These are phyloP conservation scores for Subanguina moxae DNA, from an alignment of 1,140 invertebrate genomes.

Conservation along the genomic window DNA sequence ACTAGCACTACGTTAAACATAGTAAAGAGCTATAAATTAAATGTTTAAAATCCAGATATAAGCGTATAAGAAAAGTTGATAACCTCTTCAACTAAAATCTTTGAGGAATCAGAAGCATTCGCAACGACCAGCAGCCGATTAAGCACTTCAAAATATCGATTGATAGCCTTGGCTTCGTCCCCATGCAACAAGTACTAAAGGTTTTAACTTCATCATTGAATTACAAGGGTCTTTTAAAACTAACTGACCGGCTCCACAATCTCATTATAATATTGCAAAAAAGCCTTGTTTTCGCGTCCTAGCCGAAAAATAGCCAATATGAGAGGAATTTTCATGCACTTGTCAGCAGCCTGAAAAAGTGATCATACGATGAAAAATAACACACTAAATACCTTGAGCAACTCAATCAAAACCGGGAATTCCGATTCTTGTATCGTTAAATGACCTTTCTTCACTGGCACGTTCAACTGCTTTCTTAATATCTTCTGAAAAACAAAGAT, in stretches of 20 bases:
- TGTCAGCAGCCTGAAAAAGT: not conserved
- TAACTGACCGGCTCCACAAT: not conserved
- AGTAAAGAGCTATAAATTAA: not conserved
- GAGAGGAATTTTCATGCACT: not conserved
- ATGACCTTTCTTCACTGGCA: not conserved
- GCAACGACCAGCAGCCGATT: not conserved
- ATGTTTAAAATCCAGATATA: not conserved
- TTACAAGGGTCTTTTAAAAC: no score
- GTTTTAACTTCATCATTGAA: no score
- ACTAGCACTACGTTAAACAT: slow-evolving; percentile 1
- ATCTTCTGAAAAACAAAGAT: not conserved
- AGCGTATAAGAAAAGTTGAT: not conserved
- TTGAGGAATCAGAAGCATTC: not conserved
- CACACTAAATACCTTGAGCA: not conserved
- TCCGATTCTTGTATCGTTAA: not conserved
- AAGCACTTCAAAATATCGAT: not conserved
- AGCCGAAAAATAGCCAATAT: not conserved
- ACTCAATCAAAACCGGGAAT: not conserved
- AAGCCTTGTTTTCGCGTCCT: not conserved
- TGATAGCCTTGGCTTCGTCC: not conserved
- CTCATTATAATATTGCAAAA: not conserved
- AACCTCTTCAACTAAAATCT: not conserved
- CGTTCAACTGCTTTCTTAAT: not conserved
- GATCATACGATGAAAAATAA: not conserved
- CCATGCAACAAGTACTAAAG: not conserved